Percentiles rank a stretch among this genome's conserved stretches.
Conservation (phyloP, 2,113 vertebrate species). For the Pachypanchax playfairii region DNA sequence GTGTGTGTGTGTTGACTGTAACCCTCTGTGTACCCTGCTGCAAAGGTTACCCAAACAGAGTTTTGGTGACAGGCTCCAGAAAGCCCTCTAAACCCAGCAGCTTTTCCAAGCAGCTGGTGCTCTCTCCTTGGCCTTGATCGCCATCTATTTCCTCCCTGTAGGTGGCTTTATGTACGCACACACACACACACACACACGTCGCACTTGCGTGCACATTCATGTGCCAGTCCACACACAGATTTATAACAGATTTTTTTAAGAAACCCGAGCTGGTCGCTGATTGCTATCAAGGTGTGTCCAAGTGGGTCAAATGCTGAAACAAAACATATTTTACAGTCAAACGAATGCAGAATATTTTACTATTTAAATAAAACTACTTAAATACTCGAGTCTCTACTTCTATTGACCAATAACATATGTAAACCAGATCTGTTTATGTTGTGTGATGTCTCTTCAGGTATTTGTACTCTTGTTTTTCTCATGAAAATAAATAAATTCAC, state of each 20-base stretch:
- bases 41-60: slow-evolving; percentile 66
- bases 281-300: not conserved
- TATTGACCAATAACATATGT: not conserved
- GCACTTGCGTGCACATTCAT: too few relatives aligned
- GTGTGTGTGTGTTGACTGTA: not conserved
- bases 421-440: not conserved
- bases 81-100: slow-evolving; percentile 70
- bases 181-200: slow-evolving; percentile 6
- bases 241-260: not conserved
- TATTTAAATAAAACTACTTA: not conserved
- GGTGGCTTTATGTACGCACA: slow-evolving; percentile 11
- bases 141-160: slow-evolving; percentile 41
- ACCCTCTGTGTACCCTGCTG: slow-evolving; percentile 25
- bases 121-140: slow-evolving; percentile 66
- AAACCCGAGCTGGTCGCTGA: slow-evolving; percentile 14
- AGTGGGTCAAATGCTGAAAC: not conserved
- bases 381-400: not conserved
- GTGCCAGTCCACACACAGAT: slow-evolving; percentile 10
- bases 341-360: not conserved
- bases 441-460: not conserved
- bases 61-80: slow-evolving; percentile 70
- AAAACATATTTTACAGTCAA: too few relatives aligned
- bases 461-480: too few relatives aligned
- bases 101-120: slow-evolving; percentile 70
- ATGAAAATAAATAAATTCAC: too few relatives aligned